These are phyloP conservation scores for Sphecodes monilicornis DNA, from an alignment of 2,888 invertebrate genomes.

Conservation along the genomic window DNA sequence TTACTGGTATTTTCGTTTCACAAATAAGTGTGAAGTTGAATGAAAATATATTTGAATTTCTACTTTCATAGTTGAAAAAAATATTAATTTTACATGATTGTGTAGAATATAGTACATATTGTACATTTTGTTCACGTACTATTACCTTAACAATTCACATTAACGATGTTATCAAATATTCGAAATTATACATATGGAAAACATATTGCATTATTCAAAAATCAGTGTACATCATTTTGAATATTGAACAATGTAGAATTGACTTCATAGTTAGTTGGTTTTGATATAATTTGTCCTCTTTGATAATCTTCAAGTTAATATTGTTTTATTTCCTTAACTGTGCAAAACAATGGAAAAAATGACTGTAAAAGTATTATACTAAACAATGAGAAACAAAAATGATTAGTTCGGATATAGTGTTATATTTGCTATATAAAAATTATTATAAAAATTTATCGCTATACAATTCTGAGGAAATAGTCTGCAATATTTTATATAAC, in stretches of 20 bases:
- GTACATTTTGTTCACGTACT: background rate
- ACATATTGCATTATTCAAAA: background rate
- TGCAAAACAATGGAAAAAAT: background rate
- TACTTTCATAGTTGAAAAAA: background rate
- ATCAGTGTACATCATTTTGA: slow-evolving; percentile 16
- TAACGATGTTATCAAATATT: background rate
- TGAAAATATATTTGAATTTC: background rate
- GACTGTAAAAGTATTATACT: background rate
- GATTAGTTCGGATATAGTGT: background rate
- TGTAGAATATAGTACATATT: background rate
- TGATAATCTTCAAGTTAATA: background rate
- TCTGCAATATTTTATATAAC: slow-evolving; percentile 16
- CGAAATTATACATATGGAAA: background rate
- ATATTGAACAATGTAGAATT: slow-evolving; percentile 15
- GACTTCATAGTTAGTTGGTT: background rate
- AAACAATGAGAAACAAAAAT: background rate
- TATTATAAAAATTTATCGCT: background rate
- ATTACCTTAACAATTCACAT: too few species aligned
- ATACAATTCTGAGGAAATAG: background rate
- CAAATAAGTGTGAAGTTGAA: background rate
- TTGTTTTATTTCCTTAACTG: slow-evolving; percentile 7
- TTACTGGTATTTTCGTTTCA: background rate
- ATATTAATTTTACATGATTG: background rate
- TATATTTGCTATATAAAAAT: background rate
- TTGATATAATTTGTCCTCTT: background rate